Evolutionary conservation across 2,888 invertebrate genomes (phyloP), one percentile per base, ranked within the genome.

Genomic region (Emmelina monodactyla): DNA sequence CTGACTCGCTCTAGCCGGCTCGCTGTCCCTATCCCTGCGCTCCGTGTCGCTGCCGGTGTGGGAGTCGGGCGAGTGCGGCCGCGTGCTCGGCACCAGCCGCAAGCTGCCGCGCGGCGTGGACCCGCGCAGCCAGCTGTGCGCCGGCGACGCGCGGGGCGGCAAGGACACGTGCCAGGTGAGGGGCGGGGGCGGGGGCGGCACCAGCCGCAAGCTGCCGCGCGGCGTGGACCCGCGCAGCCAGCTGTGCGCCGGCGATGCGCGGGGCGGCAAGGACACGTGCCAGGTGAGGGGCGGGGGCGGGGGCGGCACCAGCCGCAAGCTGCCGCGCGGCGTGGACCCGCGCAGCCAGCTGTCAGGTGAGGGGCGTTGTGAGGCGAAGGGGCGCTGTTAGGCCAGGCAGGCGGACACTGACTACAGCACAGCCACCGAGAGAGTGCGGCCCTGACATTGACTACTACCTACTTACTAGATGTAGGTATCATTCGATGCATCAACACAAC

Each of bases 151-250:
- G 16, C 19, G 38, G 0, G 78, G 78, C 0, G 73, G 71, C 0
- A 69, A 62, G 19, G 78, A 79, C 15, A 78, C 78, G 2, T 79
- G 78, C 32, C 78, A 75, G 68, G 78, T 78, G 43, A 34, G 11
- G n/a, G n/a, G n/a, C n/a, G n/a, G n/a, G n/a, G n/a, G n/a, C n/a
- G n/a, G n/a, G n/a, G n/a, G n/a, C n/a, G 76, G 73, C 0, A 60
- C 62, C 0, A 68, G 73, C 0, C 44, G 62, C 5, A 71, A 66
- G 37, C 52, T 78, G 2, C 78, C 78, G 0, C 37, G 56, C 0
- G 78, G 78, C 0, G 68, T 69, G 0, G 52, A 56, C 0, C 12
- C 49, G 0, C 63, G 62, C 1, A 69, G 63, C 32, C 78, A 79
- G 43, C 36, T 78, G 10, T 79, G 78, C 37, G 78, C 78, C 0